Conservation (phyloP, 2,888 invertebrate species). For the Diarsia rubi region DNA sequence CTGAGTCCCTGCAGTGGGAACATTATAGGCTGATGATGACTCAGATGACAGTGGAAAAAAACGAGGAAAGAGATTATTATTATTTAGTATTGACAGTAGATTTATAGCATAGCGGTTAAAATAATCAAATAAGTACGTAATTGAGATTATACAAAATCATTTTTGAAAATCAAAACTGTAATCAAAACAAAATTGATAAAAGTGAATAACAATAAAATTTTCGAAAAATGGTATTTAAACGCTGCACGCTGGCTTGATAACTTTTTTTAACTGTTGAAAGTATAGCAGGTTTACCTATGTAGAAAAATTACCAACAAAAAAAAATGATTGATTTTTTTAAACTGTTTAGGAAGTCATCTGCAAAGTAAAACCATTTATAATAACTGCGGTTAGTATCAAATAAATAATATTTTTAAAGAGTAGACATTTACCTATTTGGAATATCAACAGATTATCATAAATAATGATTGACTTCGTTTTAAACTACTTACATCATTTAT, state of each 20-base stretch:
- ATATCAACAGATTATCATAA: slow-evolving; percentile 21
- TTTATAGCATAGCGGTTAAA: neutral
- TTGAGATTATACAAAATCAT: neutral
- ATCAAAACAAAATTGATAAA: neutral
- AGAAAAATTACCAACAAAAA: neutral
- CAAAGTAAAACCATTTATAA: neutral
- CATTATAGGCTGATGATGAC: too few species aligned
- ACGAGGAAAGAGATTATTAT: too few species aligned
- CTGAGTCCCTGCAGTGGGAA: too few species aligned
- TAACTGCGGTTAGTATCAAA: slow-evolving; percentile 5
- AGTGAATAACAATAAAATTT: neutral
- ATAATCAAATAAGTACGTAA: neutral
- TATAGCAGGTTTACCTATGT: neutral
- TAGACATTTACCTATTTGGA: neutral
- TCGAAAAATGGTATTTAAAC: neutral
- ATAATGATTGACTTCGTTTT: slow-evolving; percentile 19
- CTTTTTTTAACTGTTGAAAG: neutral
- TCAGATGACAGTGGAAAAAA: too few species aligned
- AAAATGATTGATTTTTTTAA: slow-evolving; percentile 6
- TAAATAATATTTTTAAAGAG: neutral
- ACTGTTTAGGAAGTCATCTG: neutral
- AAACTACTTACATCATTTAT: slow-evolving; percentile 8
- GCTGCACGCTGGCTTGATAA: neutral
- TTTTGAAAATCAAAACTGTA: neutral
- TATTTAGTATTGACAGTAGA: too few species aligned